Base-by-base conservation (phyloP, 2,113 vertebrate genomes). In the Oxygymnocypris stewartii region DNA sequence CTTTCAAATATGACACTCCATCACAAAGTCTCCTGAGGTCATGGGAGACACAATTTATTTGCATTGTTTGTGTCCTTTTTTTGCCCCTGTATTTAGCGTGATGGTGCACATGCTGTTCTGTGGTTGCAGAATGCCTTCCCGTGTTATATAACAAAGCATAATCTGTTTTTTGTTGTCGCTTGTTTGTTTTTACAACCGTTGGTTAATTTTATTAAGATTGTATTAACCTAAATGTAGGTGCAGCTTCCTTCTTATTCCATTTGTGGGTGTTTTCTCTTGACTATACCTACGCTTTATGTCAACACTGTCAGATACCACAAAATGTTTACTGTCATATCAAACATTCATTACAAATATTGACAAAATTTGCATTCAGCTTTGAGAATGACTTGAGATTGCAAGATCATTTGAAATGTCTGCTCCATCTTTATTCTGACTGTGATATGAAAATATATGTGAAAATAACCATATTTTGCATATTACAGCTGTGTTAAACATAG, bases 1-100 rank as follows among this genome's bases (percentile, higher is more conserved):
- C 73, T n/a, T 90, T 92, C 91, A 93, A 92, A 93, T 91, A 91
- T 93, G 93, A 94, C 92, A 92, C 90, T 92, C 89, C 84, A 90
- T 85, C 86, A 90, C 88, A 91, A 91, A 88, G 88, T 74, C 89
- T 67, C 71, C 65, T 37, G 16, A 82, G 91, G 92, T 93, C 89
- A 92, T 9, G 57, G 74, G 90, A 85, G 85, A 88, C 88, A 74
- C 31, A 54, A 49, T 79, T 73, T 73, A 80, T 6, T 51, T 28
- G 63, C 80, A 59, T 61, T 61, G 74, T 74, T 31, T 31, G 28
- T 31, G 28, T 31, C 28, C 28, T 31, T 31, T 31, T 31, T 31
- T 81, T 61, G 78, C 31, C 35, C 4, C 11, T 28, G 11, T 8
- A 23, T 79, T 61, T 9, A 65, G 57, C 3, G 6, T 82, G 20